Percentiles rank a stretch among this genome's conserved stretches.
Conservation (phyloP, 1,140 invertebrate genomes). For the Drosophila sucinea region DNA sequence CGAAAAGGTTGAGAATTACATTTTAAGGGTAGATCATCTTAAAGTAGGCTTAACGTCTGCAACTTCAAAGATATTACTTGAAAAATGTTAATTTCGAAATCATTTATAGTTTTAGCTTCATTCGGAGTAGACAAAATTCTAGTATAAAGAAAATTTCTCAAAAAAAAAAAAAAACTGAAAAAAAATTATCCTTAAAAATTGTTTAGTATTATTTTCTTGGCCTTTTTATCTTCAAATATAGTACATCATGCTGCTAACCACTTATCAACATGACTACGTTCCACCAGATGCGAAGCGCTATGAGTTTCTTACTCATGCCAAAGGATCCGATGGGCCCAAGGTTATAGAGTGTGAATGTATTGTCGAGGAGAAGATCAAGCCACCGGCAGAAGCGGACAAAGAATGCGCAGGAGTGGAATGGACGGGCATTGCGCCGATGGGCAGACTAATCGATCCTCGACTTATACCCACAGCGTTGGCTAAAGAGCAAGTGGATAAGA, state of each 20-base stretch:
- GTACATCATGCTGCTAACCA: constrained; percentile 56
- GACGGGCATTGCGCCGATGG: constrained; percentile 80
- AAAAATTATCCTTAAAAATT: constrained; percentile 21
- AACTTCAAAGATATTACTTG: background rate
- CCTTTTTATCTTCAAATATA: constrained; percentile 26
- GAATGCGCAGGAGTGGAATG: constrained; percentile 70
- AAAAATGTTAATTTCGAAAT: background rate
- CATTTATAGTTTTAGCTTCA: constrained; percentile 41
- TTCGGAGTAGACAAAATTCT: constrained; percentile 47
- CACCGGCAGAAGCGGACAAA: constrained; percentile 51
- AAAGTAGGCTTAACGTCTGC: constrained; percentile 30
- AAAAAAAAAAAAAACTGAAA: constrained; percentile 75
- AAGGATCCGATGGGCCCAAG: constrained; percentile 23
- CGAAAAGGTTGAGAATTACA: too few species aligned
- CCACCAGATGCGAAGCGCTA: constrained; percentile 69
- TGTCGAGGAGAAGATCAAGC: constrained; percentile 57
- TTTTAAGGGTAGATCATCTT: background rate
- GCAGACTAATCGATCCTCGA: constrained; percentile 71
- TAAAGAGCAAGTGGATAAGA: constrained; percentile 61
- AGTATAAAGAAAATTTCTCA: constrained; percentile 23
- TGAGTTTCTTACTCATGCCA: constrained; percentile 58
- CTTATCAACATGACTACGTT: constrained; percentile 79
- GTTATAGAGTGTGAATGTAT: constrained; percentile 68
- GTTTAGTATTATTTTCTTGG: background rate
- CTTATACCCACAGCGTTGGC: constrained; percentile 68